phyloP scores from a whole-genome alignment of 1,140 invertebrate species.

The Lordiphosa mommai region DNA sequence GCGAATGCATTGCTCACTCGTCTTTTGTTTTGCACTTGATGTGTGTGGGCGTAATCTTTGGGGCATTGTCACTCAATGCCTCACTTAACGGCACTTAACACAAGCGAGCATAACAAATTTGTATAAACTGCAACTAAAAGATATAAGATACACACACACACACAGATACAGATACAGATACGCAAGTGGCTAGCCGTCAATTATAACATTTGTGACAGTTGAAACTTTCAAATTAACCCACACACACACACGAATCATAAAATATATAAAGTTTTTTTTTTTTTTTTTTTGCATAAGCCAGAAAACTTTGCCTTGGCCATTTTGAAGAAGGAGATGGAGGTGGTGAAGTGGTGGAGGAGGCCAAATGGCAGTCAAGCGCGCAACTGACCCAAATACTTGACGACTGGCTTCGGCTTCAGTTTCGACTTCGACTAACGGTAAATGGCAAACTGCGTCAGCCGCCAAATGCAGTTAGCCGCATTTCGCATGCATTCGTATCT shows the following conservation, averaged over 20 bases:
- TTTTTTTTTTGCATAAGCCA: slow-evolving; percentile 30
- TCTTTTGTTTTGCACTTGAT: slow-evolving; percentile 40
- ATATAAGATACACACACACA: slow-evolving; percentile 22
- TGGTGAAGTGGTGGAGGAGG: slow-evolving; percentile 18
- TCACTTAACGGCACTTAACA: slow-evolving; percentile 66
- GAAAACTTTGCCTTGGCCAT: slow-evolving; percentile 39
- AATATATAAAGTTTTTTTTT: slow-evolving; percentile 8
- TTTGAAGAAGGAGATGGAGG: neutral
- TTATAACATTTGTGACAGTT: slow-evolving; percentile 59
- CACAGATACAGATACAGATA: slow-evolving; percentile 7
- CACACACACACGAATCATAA: slow-evolving; percentile 13
- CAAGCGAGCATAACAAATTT: slow-evolving; percentile 45
- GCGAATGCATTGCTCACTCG: slow-evolving; percentile 30
- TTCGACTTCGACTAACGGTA: slow-evolving; percentile 47
- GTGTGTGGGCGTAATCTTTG: slow-evolving; percentile 51
- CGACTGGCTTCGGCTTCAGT: slow-evolving; percentile 29
- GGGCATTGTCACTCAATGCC: slow-evolving; percentile 60
- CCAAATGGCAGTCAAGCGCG: slow-evolving; percentile 46
- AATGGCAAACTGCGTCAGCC: slow-evolving; percentile 42
- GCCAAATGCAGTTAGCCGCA: slow-evolving; percentile 56
- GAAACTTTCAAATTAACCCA: slow-evolving; percentile 64
- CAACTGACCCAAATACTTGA: slow-evolving; percentile 61
- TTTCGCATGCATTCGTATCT: slow-evolving; percentile 48
- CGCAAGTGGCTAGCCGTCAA: slow-evolving; percentile 42
- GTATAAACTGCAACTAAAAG: slow-evolving; percentile 40